Evolutionary conservation across 2,888 invertebrate genomes (phyloP).

Genomic region (Alcis repandata): DNA sequence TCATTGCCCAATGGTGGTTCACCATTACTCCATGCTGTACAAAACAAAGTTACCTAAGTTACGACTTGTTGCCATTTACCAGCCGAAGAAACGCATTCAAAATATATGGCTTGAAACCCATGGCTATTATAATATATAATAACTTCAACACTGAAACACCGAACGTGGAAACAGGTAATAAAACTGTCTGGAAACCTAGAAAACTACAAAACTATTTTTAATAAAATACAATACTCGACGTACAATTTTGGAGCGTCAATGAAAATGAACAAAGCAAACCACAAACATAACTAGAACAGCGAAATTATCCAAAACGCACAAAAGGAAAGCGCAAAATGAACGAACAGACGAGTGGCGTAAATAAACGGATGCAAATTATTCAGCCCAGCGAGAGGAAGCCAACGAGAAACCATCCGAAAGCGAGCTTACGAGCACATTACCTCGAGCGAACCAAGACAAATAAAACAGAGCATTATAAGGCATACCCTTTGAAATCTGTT

Average conservation of each 20-base stretch:
- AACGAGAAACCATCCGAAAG: slow-evolving; percentile 61
- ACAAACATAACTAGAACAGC: slow-evolving; percentile 23
- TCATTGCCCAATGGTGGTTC: slow-evolving; percentile 26
- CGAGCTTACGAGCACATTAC: slow-evolving; percentile 47
- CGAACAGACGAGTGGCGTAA: slow-evolving; percentile 71
- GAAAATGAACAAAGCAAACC: not conserved
- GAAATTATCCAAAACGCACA: slow-evolving; percentile 45
- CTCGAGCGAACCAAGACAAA: slow-evolving; percentile 30
- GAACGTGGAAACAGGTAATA: not conserved
- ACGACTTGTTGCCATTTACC: not conserved
- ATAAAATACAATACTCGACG: not conserved
- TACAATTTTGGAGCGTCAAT: not conserved
- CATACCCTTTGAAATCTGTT: slow-evolving; percentile 12
- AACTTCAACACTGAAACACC: not conserved
- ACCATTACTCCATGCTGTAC: slow-evolving; percentile 3
- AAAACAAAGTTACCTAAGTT: not conserved
- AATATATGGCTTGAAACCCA: not conserved
- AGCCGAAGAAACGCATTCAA: not conserved
- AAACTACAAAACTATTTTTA: not conserved
- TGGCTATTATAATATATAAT: not conserved
- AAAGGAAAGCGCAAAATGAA: slow-evolving; percentile 62
- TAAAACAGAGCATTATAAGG: slow-evolving; percentile 19
- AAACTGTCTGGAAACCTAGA: not conserved
- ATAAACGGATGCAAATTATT: slow-evolving; percentile 73
- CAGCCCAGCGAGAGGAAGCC: slow-evolving; percentile 65